Conservation (phyloP, 2,888 invertebrate species). For the Deilephila elpenor region DNA sequence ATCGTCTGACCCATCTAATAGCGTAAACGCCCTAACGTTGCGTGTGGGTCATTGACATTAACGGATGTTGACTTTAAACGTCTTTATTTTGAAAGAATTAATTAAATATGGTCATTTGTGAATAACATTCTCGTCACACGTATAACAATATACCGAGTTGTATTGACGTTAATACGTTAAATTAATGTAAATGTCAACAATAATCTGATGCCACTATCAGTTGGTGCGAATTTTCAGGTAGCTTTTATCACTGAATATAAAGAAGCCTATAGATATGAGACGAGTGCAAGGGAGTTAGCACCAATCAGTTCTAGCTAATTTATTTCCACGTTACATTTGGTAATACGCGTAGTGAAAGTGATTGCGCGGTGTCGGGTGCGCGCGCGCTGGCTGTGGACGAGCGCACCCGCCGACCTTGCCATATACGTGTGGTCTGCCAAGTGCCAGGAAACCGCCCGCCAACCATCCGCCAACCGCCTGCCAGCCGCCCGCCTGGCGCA, state of each 20-base stretch:
- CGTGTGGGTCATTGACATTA: conserved; percentile 13
- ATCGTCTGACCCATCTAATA: conserved; percentile 12
- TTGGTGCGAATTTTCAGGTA: no score
- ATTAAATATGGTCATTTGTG: conserved; percentile 11
- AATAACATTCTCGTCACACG: not conserved
- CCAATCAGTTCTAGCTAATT: conserved; percentile 27
- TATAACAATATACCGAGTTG: not conserved
- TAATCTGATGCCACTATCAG: no score
- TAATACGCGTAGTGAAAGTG: conserved; percentile 79
- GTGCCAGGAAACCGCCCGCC: not conserved
- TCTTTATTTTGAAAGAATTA: conserved; percentile 23
- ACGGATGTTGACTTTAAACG: conserved; percentile 13
- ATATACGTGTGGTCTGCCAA: conserved; percentile 56
- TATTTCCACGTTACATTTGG: conserved; percentile 65
- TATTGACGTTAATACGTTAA: not conserved
- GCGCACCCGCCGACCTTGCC: conserved; percentile 79
- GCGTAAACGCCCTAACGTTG: conserved; percentile 7
- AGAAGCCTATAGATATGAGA: no score
- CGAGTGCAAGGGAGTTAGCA: not conserved
- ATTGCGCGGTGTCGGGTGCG: conserved; percentile 80
- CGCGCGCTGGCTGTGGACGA: conserved; percentile 42
- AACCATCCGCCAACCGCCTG: conserved; percentile 36
- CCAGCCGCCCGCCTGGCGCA: conserved; percentile 39
- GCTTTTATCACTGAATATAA: no score
- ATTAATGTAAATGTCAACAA: not conserved